phyloP scores from a whole-genome alignment of 2,888 invertebrate species.

The Caenorhabditis drosophilae region DNA sequence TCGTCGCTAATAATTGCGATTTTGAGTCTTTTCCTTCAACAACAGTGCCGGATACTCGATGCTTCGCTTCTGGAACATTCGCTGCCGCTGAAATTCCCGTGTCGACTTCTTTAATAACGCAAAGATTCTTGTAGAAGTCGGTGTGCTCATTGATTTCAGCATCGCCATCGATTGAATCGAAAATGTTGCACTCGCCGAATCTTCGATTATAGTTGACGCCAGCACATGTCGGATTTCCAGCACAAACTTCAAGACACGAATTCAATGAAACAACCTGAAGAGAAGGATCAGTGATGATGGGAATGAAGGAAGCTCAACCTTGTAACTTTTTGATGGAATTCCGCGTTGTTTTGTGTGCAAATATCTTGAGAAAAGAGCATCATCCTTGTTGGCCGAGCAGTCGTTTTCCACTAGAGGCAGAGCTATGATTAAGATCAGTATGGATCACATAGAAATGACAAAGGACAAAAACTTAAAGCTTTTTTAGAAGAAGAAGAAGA shows the following conservation, averaged over 20 bases:
- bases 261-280: conserved; percentile 55
- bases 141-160: conserved; percentile 61
- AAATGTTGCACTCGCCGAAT: conserved; percentile 64
- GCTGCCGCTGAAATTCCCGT: conserved; percentile 61
- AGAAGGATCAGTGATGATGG: background rate
- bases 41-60: conserved; percentile 48
- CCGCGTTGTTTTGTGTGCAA: conserved; percentile 65
- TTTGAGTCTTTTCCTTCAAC: conserved; percentile 40
- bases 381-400: conserved; percentile 58
- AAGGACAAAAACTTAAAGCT: conserved; percentile 4
- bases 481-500: too few species aligned
- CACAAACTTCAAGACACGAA: conserved; percentile 65
- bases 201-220: conserved; percentile 69
- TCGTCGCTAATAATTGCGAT: conserved; percentile 36
- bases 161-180: conserved; percentile 58
- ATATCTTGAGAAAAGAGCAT: conserved; percentile 65
- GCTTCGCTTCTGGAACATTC: conserved; percentile 61
- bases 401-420: conserved; percentile 56
- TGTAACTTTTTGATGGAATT: conserved; percentile 58
- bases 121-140: conserved; percentile 68
- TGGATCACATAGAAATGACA: conserved; percentile 9
- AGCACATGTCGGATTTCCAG: conserved; percentile 59
- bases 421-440: conserved; percentile 34
- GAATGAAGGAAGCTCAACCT: conserved; percentile 21
- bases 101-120: conserved; percentile 65